phyloP scores from a whole-genome alignment of 1,140 invertebrate species.

The Ceratoteleas bidentatus region DNA sequence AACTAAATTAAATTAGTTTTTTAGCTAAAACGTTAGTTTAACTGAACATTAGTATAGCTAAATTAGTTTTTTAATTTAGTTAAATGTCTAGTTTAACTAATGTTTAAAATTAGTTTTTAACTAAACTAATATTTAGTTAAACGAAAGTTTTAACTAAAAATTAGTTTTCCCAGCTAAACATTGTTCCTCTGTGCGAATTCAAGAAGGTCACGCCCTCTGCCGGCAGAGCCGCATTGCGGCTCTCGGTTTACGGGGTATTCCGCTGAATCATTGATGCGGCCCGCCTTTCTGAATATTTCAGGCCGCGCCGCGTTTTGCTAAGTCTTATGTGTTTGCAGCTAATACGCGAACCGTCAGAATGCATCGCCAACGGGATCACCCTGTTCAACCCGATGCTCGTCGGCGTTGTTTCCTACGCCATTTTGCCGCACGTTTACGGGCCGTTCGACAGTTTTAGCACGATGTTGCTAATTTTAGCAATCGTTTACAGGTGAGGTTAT shows the following conservation, averaged over 20 bases:
- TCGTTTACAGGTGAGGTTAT: constrained; percentile 70
- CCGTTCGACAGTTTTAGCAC: constrained; percentile 71
- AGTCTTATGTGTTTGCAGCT: constrained; percentile 69
- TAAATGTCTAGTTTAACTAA: no score
- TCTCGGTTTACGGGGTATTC: constrained; percentile 40
- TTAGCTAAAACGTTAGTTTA: no score
- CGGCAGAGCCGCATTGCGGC: constrained; percentile 60
- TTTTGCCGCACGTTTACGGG: constrained; percentile 73
- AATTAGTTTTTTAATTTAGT: no score
- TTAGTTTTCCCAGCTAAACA: no score
- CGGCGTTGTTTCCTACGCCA: constrained; percentile 73
- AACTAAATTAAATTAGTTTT: no score
- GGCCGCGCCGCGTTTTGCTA: constrained; percentile 18
- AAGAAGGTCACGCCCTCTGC: no score
- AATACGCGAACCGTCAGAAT: constrained; percentile 69
- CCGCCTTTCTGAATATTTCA: constrained; percentile 15
- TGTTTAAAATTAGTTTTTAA: no score
- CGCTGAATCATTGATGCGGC: constrained; percentile 42
- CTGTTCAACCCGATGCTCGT: constrained; percentile 79
- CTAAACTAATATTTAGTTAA: no score
- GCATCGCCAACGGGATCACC: constrained; percentile 76
- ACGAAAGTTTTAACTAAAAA: no score
- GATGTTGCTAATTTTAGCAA: constrained; percentile 65
- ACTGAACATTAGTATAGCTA: no score
- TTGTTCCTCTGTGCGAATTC: no score